phyloP scores from a whole-genome alignment of 2,797 vertebrate genomes.

The Lithobates pipiens region DNA sequence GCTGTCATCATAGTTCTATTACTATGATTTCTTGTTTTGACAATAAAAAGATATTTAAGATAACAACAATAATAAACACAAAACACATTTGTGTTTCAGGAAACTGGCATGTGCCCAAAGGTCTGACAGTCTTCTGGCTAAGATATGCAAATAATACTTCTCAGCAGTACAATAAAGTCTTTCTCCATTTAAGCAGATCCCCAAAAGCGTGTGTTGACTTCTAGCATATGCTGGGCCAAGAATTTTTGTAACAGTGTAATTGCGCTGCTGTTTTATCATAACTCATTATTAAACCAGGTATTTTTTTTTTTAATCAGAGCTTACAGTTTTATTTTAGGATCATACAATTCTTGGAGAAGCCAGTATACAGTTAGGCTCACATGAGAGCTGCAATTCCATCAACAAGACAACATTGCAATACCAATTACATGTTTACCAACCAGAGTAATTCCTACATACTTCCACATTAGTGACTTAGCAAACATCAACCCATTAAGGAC shows the following conservation, averaged over 20 bases:
- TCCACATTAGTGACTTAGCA: neutral
- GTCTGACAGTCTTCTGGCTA: neutral
- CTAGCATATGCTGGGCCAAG: neutral
- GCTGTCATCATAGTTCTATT: conserved; percentile 1
- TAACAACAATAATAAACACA: neutral
- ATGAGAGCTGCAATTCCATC: too few species aligned
- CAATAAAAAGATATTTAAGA: neutral
- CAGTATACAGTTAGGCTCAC: too few species aligned
- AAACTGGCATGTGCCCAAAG: neutral
- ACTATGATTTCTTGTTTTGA: neutral
- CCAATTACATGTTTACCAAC: neutral
- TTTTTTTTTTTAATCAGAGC: neutral
- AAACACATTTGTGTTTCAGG: neutral
- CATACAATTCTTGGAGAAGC: neutral
- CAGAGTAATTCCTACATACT: neutral
- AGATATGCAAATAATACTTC: neutral
- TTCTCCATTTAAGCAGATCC: neutral
- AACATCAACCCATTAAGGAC: neutral
- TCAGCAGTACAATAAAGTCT: neutral
- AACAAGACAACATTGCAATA: too few species aligned
- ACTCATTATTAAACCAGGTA: neutral
- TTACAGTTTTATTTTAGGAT: neutral
- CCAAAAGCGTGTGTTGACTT: neutral
- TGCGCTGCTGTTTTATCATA: neutral
- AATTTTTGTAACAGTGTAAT: neutral